Percentiles rank a stretch among this genome's conserved stretches.
These are phyloP conservation scores for Bombus huntii DNA, from an alignment of 1,140 invertebrate genomes.

Conservation along the genomic window DNA sequence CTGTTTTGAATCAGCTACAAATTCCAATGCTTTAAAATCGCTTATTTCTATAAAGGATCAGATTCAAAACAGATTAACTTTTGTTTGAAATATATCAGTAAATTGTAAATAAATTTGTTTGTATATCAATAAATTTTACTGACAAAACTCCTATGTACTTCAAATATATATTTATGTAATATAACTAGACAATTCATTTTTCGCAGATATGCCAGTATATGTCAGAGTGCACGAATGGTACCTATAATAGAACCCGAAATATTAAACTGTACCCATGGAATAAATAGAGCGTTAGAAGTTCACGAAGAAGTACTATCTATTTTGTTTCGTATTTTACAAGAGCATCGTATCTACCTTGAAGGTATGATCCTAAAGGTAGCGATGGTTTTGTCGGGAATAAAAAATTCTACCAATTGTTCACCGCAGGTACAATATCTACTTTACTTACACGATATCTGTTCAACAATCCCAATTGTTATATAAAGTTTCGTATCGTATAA, in stretches of 20 bases:
- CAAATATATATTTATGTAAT: neutral
- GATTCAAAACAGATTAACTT: too few species aligned
- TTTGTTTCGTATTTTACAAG: slow-evolving; percentile 88
- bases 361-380: slow-evolving; percentile 99
- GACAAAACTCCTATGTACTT: neutral
- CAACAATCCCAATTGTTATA: neutral
- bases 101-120: neutral
- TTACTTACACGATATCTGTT: neutral
- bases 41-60: too few species aligned
- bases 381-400: slow-evolving; percentile 94
- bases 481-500: neutral
- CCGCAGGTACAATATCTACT: slow-evolving; percentile 50
- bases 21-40: too few species aligned
- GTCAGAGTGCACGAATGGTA: slow-evolving; percentile 97
- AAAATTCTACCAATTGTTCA: slow-evolving; percentile 64
- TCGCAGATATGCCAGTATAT: slow-evolving; percentile 96
- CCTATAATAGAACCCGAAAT: slow-evolving; percentile 99
- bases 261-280: slow-evolving; percentile 91
- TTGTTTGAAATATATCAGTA: too few species aligned
- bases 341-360: slow-evolving; percentile 98
- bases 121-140: neutral
- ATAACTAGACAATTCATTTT: slow-evolving; percentile 4
- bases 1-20: too few species aligned
- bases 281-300: slow-evolving; percentile 45
- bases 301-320: slow-evolving; percentile 58